Percentiles rank a stretch among this genome's conserved stretches.
phyloP scores from a whole-genome alignment of 2,888 invertebrate genomes.

The Scaptomyza caliginosa region DNA sequence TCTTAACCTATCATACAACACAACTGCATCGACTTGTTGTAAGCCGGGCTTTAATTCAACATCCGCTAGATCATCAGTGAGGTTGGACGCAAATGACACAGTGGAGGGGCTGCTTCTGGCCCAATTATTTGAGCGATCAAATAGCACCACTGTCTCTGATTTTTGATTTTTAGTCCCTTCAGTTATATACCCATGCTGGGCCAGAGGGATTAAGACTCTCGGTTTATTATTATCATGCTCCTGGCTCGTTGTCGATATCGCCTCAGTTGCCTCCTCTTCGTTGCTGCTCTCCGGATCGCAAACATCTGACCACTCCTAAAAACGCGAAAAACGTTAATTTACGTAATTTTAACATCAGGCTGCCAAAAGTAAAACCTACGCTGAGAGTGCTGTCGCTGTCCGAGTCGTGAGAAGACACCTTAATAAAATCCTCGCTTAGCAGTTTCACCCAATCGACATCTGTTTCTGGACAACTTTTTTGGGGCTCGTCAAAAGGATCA shows the following conservation, averaged over 20 bases:
- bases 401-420: background rate
- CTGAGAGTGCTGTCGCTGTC: conserved; percentile 74
- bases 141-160: background rate
- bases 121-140: conserved; percentile 7
- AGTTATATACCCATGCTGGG: background rate
- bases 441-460: conserved; percentile 51
- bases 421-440: conserved; percentile 68
- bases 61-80: background rate
- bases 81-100: background rate
- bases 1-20: background rate
- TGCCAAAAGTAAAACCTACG: conserved; percentile 58
- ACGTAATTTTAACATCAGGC: background rate
- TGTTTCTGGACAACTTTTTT: conserved; percentile 2
- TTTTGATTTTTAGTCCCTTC: background rate
- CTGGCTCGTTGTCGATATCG: background rate
- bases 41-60: background rate
- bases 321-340: background rate
- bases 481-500: background rate
- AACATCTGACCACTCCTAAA: conserved; percentile 82
- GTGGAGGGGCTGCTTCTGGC: background rate
- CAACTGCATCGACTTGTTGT: background rate
- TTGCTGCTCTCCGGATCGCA: background rate
- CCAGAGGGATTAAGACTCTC: background rate
- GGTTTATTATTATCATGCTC: background rate
- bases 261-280: background rate